Percentiles rank a stretch among this genome's conserved stretches.
Evolutionary conservation across 2,113 vertebrate species (phyloP).

Genomic region (Mustela nigripes): DNA sequence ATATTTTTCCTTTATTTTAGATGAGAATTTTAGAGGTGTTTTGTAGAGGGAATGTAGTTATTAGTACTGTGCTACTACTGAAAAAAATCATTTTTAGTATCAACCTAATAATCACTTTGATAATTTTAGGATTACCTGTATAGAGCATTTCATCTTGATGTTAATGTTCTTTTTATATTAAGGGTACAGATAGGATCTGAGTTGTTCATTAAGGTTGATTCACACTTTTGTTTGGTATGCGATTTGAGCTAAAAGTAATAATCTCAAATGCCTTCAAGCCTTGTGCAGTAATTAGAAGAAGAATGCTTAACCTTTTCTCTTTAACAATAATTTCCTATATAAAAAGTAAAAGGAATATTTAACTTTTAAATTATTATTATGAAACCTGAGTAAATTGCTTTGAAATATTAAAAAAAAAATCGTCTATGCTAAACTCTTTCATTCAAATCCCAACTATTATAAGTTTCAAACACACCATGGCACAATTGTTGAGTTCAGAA

Average conservation of each 20-base stretch:
- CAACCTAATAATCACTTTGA: constrained; percentile 38
- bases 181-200: constrained; percentile 10
- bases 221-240: constrained; percentile 47
- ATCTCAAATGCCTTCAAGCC: constrained; percentile 42
- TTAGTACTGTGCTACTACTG: background rate
- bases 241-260: constrained; percentile 64
- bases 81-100: constrained; percentile 59
- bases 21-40: constrained; percentile 41
- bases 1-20: constrained; percentile 39
- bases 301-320: constrained; percentile 55
- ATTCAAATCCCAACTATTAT: constrained; percentile 15
- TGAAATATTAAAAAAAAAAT: constrained; percentile 3
- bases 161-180: constrained; percentile 57
- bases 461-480: background rate
- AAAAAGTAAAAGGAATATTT: constrained; percentile 59
- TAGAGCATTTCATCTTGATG: constrained; percentile 24
- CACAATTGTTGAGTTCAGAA: background rate
- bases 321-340: constrained; percentile 63
- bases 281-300: constrained; percentile 67
- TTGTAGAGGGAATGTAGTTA: background rate
- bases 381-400: constrained; percentile 50
- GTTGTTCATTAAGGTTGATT: constrained; percentile 59
- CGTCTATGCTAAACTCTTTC: constrained; percentile 12
- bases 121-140: constrained; percentile 36
- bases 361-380: constrained; percentile 60